A percentile compares a stretch with the other conserved stretches of the same genome.
Conservation (phyloP, 2,113 vertebrate genomes). For the Nibea coibor region DNA sequence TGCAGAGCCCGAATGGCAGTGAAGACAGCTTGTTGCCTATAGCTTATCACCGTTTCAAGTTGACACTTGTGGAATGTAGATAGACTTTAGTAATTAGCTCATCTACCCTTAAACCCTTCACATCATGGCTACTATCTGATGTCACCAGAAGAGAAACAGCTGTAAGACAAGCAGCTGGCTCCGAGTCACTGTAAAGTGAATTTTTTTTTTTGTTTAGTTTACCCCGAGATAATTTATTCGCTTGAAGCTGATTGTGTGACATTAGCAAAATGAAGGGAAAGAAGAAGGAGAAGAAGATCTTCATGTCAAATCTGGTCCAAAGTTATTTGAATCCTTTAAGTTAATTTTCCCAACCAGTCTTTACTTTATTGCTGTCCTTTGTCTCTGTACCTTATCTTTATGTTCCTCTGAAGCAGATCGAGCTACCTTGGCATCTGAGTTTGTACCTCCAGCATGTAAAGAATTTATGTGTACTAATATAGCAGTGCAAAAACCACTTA, state of each 20-base stretch:
- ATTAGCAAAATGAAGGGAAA: conserved; percentile 16
- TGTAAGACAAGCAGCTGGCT: neutral
- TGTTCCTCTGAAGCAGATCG: conserved; percentile 52
- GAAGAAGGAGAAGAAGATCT: neutral
- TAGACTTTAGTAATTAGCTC: conserved; percentile 3
- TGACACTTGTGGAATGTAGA: conserved; percentile 35
- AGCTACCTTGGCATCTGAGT: conserved; percentile 62
- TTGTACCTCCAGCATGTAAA: conserved; percentile 72
- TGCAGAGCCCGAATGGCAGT: neutral
- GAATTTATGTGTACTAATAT: conserved; percentile 61
- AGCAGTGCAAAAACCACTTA: conserved; percentile 92
- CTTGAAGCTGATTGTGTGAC: neutral
- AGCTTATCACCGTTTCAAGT: neutral
- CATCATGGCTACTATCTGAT: neutral
- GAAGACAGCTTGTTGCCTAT: neutral
- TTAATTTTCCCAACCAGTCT: neutral
- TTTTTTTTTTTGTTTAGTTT: neutral
- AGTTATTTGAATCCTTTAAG: neutral
- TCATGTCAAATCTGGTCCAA: neutral
- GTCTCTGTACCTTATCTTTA: conserved; percentile 10
- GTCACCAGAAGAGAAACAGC: neutral
- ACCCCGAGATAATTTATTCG: neutral
- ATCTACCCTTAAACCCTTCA: neutral
- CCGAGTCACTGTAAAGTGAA: neutral
- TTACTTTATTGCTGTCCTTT: conserved; percentile 22